Evolutionary conservation across 2,888 invertebrate genomes (phyloP), one percentile per base, ranked within the genome.

Genomic region (Hecatera dysodea): DNA sequence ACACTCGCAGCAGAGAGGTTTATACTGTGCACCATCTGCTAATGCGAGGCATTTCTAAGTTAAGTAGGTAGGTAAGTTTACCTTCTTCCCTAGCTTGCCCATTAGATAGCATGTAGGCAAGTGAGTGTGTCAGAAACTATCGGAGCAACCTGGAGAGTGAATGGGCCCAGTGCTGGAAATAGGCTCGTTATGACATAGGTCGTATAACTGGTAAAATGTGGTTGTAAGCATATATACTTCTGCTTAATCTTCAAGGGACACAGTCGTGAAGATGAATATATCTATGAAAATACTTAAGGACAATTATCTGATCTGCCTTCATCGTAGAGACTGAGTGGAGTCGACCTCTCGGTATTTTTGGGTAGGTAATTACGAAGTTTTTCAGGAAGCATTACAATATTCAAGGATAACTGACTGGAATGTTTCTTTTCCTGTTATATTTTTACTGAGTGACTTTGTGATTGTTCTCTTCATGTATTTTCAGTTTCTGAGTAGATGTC

Each of bases 361-460:
- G 12, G 11, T 22, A 53, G 12, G 11, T 22, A 48, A 2, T 27
- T n/a, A 33, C 12, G 15, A 55, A 9, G 33, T 50, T 42, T 55
- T 50, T 36, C 33, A 19, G n/a, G 67, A 60, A 64, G 57, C 69
- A 70, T 76, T 78, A 72, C 74, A 81, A 85, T 85, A 76, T 76
- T 85, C 81, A 85, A 68, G 15, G 55, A 67, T 53, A 55, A 36
- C 11, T 1, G 29, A 12, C 46, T 42, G 19, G 7, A 44, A 17
- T 24, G 7, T 53, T 63, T 24, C 0, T 15, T 24, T 1, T 27
- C 11, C 36, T 36, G 7, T 24, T 27, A 15, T 36, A 0, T 55
- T 29, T n/a, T 2, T n/a, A n/a, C n/a, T n/a, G n/a, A 55, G 2
- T 55, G 22, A 36, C 1, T 22, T 2, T 17, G 27, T 17, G 17